phyloP scores from a whole-genome alignment of 2,113 vertebrate species.

The Chaetodon trifascialis region DNA sequence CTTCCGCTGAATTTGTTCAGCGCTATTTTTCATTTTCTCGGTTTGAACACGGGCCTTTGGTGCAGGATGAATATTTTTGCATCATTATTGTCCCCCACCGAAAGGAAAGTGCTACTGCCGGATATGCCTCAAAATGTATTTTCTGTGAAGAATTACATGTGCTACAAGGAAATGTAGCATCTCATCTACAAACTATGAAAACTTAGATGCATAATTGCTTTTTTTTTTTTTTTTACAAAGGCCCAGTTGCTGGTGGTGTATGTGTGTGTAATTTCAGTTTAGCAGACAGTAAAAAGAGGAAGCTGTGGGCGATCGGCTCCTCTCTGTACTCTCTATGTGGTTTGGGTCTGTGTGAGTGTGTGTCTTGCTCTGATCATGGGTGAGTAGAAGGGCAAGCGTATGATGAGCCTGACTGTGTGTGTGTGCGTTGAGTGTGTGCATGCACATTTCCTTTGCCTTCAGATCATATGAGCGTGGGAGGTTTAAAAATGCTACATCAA shows the following conservation, averaged over 20 bases:
- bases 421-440: conserved; percentile 24
- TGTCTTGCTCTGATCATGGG: conserved; percentile 76
- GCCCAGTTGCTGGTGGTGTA: conserved; percentile 3
- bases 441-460: conserved; percentile 62
- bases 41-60: not conserved
- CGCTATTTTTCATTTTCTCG: not conserved
- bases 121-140: conserved; percentile 25
- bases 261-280: conserved; percentile 62
- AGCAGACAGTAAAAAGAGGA: conserved; percentile 73
- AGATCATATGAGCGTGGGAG: conserved; percentile 72
- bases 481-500: conserved; percentile 73
- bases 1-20: not conserved
- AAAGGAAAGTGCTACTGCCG: not conserved
- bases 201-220: conserved; percentile 36
- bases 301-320: conserved; percentile 73
- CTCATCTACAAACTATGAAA: conserved; percentile 36
- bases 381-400: conserved; percentile 72
- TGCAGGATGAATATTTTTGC: conserved; percentile 29
- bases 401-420: conserved; percentile 49
- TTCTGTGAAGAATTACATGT: conserved; percentile 38
- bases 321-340: conserved; percentile 77
- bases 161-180: conserved; percentile 1
- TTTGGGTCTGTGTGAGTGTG: conserved; percentile 71
- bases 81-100: conserved; percentile 14
- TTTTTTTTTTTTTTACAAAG: conserved; percentile 28